A percentile compares a stretch with the other conserved stretches of the same genome.
Evolutionary conservation across 2,113 vertebrate species (phyloP).

Genomic region (Cyprinodon tularosa): DNA sequence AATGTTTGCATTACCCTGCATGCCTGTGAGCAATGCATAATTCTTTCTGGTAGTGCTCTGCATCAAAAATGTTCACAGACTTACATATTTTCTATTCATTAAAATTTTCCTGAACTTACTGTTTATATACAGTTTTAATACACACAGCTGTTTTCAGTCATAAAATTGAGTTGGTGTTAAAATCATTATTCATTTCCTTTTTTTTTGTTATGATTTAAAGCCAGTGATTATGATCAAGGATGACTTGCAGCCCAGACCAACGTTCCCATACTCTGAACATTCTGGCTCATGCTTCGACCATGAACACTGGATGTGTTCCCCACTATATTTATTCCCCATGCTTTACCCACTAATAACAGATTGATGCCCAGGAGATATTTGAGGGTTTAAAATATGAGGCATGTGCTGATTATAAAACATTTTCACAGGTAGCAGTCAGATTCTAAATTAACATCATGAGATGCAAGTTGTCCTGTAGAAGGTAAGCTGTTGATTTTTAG

Average conservation of each 20-base stretch:
- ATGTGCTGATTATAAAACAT: constrained; percentile 10
- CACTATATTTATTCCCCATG: constrained; percentile 21
- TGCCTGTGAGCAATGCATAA: constrained; percentile 17
- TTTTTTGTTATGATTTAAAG: not conserved
- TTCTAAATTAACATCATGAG: constrained; percentile 12
- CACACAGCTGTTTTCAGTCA: not conserved
- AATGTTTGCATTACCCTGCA: constrained; percentile 2
- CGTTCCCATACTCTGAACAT: constrained; percentile 9
- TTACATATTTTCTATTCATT: constrained; percentile 65
- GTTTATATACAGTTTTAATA: constrained; percentile 13
- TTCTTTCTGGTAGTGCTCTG: constrained; percentile 32
- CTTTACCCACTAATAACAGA: constrained; percentile 13
- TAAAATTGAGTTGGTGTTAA: not conserved
- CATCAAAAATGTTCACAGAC: constrained; percentile 34
- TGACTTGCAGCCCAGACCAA: constrained; percentile 8
- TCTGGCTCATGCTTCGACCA: constrained; percentile 1
- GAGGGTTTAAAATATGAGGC: constrained; percentile 23
- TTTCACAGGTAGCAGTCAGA: constrained; percentile 4
- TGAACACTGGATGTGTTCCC: constrained; percentile 20
- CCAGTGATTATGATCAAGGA: constrained; percentile 2
- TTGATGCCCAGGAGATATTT: constrained; percentile 45
- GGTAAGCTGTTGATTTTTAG: not conserved
- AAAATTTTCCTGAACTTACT: constrained; percentile 26
- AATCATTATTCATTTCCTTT: not conserved
- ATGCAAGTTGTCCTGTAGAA: constrained; percentile 20